These are phyloP conservation scores for Alethe diademata DNA, from an alignment of 2,113 vertebrate species.

Conservation along the genomic window DNA sequence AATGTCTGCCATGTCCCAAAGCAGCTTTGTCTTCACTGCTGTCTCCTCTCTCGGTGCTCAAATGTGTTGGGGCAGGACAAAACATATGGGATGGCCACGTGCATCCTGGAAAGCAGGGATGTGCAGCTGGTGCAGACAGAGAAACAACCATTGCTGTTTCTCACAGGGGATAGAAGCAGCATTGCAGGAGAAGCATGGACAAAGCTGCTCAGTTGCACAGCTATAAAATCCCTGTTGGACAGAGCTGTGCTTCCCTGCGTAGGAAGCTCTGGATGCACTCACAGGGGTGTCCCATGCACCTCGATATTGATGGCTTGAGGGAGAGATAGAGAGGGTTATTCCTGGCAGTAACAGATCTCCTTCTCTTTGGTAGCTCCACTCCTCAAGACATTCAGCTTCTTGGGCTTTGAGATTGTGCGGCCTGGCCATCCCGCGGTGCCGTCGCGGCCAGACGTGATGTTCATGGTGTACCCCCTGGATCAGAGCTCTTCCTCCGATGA, in stretches of 20 bases:
- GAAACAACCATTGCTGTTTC: accelerated
- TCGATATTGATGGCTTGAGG: not conserved
- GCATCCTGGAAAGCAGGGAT: not conserved
- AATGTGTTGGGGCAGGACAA: not conserved
- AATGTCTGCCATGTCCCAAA: not conserved
- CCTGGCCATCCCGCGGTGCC: slow-evolving; percentile 91
- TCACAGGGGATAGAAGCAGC: not conserved
- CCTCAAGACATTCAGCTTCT: slow-evolving; percentile 95
- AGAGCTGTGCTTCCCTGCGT: not conserved
- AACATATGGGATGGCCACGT: accelerated
- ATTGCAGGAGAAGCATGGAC: not conserved
- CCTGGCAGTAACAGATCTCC: not conserved
- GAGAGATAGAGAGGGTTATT: not conserved
- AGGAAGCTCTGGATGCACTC: not conserved
- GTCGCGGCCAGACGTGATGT: slow-evolving; percentile 86
- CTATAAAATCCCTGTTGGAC: not conserved
- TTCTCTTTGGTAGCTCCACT: slow-evolving; percentile 81
- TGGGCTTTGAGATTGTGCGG: slow-evolving; percentile 95
- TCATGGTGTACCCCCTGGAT: slow-evolving; percentile 96
- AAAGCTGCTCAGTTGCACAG: not conserved
- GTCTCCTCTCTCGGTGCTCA: not conserved
- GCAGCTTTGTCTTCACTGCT: not conserved
- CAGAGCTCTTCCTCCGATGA: slow-evolving; percentile 89
- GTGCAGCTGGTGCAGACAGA: not conserved
- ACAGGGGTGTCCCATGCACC: not conserved